Base-by-base conservation (phyloP, 2,797 vertebrate species). In the Acipenser ruthenus region DNA sequence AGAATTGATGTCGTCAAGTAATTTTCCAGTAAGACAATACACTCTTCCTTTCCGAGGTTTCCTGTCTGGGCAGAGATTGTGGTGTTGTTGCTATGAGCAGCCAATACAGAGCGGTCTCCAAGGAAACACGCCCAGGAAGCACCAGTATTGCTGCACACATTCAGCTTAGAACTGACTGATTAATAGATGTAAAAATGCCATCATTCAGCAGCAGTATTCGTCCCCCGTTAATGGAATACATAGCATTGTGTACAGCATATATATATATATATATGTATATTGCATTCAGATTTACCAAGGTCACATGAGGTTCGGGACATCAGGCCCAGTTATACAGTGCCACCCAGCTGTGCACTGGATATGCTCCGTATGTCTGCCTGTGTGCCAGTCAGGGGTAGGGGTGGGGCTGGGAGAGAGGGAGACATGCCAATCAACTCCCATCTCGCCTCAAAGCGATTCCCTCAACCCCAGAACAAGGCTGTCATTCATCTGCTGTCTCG, bases 91-190 rank as follows among this genome's bases (percentile, higher is more conserved):
- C 81, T 79, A 78, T 62, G 78, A 75, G 72, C 56, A 75, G 73
- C 79, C 73, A 84, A 85, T 55, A 37, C 82, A 86, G 67, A 37
- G 6, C 37, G 0, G 80, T 89, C 83, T 77, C 84, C 82, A 82
- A 83, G 85, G 84, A 83, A 88, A 84, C 74, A 65, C 47, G 70
- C 50, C 2, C 73, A 80, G 77, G 69, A 23, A 4, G 9, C 7
- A 62, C 6, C 18, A 9, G 11, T 66, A 62, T 65, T 68, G 62
- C 52, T 67, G 65, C 65, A 75, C 68, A 77, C 70, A 74, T 83
- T 84, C 79, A 73, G 70, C 74, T 71, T 74, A 77, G 75, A 72
- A 61, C 78, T 77, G 77, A 71, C 69, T 69, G 66, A 79, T 73
- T 65, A 48, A 50, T 65, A 59, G 0, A 50, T 69, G 61, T 9